Conservation (phyloP, 2,113 vertebrate genomes). For the Pachyramphus minor region DNA sequence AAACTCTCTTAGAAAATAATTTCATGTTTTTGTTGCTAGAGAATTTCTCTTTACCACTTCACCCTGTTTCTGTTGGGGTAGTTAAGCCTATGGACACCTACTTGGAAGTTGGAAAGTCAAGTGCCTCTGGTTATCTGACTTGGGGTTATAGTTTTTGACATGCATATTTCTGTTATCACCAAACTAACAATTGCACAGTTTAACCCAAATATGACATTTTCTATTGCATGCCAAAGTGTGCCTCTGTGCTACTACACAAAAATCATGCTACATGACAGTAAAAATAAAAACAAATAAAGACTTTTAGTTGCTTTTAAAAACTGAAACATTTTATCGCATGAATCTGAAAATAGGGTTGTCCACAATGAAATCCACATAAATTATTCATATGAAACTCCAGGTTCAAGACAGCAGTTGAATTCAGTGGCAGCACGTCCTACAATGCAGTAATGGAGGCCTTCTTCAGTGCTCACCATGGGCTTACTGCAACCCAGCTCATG, state of each 20-base stretch:
- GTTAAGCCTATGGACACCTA: background rate
- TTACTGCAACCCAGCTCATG: background rate
- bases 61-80: background rate
- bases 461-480: background rate
- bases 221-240: background rate
- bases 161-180: background rate
- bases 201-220: background rate
- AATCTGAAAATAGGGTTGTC: background rate
- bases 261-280: background rate
- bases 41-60: background rate
- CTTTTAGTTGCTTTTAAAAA: background rate
- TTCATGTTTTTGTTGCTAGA: background rate
- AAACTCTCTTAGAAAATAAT: background rate
- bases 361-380: background rate
- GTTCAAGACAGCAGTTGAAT: background rate
- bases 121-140: background rate
- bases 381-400: background rate
- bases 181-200: background rate
- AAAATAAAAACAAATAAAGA: background rate
- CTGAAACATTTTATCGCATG: background rate
- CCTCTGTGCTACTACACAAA: background rate
- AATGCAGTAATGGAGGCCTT: background rate
- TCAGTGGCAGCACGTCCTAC: background rate
- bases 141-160: background rate
- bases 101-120: background rate